Evolutionary conservation across 2,797 vertebrate genomes (phyloP).

Genomic region (Paguma larvata): DNA sequence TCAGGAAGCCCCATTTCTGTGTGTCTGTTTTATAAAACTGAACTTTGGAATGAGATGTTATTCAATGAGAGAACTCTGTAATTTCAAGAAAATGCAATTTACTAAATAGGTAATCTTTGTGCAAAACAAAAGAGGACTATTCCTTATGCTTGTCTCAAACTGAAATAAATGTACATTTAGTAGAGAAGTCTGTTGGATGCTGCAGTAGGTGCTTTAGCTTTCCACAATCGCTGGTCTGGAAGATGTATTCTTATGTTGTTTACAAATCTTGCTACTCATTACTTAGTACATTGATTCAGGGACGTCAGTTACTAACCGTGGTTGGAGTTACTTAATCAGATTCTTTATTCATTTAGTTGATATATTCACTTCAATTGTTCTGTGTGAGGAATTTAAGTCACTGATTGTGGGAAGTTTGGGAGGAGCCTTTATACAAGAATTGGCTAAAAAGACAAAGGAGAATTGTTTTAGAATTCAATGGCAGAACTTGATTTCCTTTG

Average conservation of each 20-base stretch:
- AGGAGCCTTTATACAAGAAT: not conserved
- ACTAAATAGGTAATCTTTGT: not conserved
- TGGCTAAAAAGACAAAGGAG: not conserved
- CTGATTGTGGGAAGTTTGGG: not conserved
- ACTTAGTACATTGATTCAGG: not conserved
- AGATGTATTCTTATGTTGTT: not conserved
- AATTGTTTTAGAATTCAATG: conserved; percentile 35
- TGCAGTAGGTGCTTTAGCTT: not conserved
- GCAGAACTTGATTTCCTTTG: not conserved
- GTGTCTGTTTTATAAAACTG: not conserved
- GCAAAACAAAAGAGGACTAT: not conserved
- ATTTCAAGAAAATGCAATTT: conserved; percentile 17
- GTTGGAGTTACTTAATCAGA: not conserved
- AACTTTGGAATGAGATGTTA: not conserved
- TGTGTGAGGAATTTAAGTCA: conserved; percentile 26
- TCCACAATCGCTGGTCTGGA: not conserved
- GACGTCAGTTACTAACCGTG: not conserved
- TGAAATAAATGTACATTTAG: not conserved
- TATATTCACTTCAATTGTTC: not conserved
- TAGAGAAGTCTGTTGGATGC: not conserved
- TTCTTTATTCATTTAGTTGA: not conserved
- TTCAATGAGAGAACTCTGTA: not conserved
- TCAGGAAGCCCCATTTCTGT: not conserved
- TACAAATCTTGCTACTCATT: not conserved
- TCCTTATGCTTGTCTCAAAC: not conserved